Conservation (phyloP, 1,140 invertebrate species). For the Sitobion miscanthi region DNA sequence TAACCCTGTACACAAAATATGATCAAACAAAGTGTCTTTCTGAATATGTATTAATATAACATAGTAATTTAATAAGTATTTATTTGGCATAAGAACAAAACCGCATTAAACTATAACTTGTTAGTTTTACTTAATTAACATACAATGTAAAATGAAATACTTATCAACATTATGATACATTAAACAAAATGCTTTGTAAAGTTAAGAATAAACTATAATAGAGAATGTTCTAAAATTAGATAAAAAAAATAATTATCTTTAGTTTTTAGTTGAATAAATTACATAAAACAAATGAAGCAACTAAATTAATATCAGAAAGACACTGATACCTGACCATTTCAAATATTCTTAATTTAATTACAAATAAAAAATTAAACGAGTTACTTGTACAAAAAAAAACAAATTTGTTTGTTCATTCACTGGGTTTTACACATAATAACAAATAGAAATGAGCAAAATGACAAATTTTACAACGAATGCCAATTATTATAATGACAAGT, state of each 20-base stretch:
- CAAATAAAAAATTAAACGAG: background rate
- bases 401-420: constrained; percentile 21
- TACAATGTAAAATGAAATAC: background rate
- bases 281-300: background rate
- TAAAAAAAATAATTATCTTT: background rate
- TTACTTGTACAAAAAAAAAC: background rate
- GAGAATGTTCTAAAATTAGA: background rate
- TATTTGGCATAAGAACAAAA: background rate
- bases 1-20: constrained; percentile 20
- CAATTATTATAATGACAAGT: constrained; percentile 33
- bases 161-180: background rate
- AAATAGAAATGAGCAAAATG: background rate
- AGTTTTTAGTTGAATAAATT: background rate
- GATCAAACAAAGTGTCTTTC: constrained; percentile 6
- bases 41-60: background rate
- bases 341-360: background rate
- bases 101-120: background rate
- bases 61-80: background rate
- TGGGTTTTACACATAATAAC: constrained; percentile 31
- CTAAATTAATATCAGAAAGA: background rate
- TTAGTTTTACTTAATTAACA: background rate
- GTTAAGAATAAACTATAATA: background rate
- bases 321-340: background rate
- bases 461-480: background rate
- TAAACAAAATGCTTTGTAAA: background rate